Conservation (phyloP, 2,888 invertebrate genomes). For the Agrochola circellaris region DNA sequence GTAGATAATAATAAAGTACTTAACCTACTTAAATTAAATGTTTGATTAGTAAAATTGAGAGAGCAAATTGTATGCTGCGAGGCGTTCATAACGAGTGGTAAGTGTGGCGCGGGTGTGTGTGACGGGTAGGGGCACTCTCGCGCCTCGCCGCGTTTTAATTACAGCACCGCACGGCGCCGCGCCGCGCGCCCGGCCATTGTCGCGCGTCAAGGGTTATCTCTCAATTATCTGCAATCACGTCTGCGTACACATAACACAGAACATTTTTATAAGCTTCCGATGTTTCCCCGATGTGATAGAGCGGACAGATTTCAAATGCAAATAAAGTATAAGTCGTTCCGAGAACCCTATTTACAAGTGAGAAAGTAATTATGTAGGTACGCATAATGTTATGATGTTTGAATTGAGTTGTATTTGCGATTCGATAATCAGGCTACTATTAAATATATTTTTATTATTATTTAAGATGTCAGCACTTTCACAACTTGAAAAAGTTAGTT, state of each 20-base stretch:
- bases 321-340: constrained; percentile 39
- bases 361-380: constrained; percentile 1
- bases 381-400: background rate
- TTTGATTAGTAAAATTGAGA: constrained; percentile 18
- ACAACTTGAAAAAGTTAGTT: too few species aligned
- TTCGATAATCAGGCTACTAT: background rate
- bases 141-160: constrained; percentile 79
- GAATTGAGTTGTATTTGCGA: background rate
- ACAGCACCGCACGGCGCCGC: constrained; percentile 16
- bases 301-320: constrained; percentile 35
- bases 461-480: background rate
- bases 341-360: constrained; percentile 6
- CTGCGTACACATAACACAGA: constrained; percentile 30
- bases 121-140: constrained; percentile 67
- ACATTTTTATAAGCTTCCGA: constrained; percentile 43
- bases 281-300: background rate
- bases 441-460: background rate
- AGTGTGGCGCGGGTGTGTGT: constrained; percentile 32
- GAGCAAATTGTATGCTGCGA: constrained; percentile 18
- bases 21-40: too few species aligned
- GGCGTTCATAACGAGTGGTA: constrained; percentile 37
- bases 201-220: constrained; percentile 58
- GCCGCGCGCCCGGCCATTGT: constrained; percentile 20
- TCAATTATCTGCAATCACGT: constrained; percentile 61
- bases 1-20: too few species aligned